Evolutionary conservation across 2,113 vertebrate genomes (phyloP), one percentile per base, ranked within the genome.

Genomic region (Lepus timidus): DNA sequence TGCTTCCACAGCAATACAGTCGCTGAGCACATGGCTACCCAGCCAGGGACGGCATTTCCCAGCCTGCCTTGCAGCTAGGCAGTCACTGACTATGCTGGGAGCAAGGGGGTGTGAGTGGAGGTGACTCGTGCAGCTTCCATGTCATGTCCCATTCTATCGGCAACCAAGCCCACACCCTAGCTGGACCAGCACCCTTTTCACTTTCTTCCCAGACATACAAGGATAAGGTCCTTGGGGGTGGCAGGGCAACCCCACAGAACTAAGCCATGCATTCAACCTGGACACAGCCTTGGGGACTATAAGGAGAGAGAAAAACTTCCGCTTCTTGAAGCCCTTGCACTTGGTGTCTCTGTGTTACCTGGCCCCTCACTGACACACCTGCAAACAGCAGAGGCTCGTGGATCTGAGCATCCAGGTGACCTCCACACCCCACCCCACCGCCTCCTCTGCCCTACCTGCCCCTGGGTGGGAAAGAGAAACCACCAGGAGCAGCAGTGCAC

Each of bases 401-500:
- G 73, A 70, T 10, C 19, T 23, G 29, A 67, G 68, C 62, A 49
- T 65, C 39, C 16, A 3, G n/a, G 4, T 1, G 12, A 78, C 49
- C n/a, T 70, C 55, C 16, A 27, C 27, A 11, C 23, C 64, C 74
- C 11, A 5, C 17, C 33, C 67, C 23, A 19, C 70, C 9, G 61
- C 80, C 33, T 67, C 84, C 36, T 39, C 49, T 67, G 25, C n/a
- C 39, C 27, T 25, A 10, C n/a, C 1, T 2, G 49, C 29, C 36
- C 61, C 52, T 4, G 36, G 0, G 44, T 55, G 62, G 71, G 85
- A 88, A 51, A 58, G 61, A 83, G 88, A 90, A 71, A 33, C 22
- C 33, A 36, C 55, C 22, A 3, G 10, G 22, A 0, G 6, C 49
- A 55, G 70, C 23, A 14, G 6, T 19, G 31, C 3, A 6, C 8